phyloP scores from a whole-genome alignment of 2,888 invertebrate species.

The Monoplex corrugatus region DNA sequence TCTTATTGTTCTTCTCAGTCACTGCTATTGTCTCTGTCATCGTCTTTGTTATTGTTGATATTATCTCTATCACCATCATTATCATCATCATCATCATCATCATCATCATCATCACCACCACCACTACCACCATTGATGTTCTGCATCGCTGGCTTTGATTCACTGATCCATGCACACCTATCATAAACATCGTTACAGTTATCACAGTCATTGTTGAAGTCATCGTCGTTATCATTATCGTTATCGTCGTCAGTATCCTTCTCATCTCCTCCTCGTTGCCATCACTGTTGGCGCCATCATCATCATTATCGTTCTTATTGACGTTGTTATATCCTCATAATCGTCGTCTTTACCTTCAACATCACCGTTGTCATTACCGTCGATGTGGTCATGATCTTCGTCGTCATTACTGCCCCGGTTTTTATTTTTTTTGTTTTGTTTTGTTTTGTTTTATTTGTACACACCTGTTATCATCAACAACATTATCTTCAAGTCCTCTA shows the following conservation, averaged over 20 bases:
- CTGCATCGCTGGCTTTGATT: neutral
- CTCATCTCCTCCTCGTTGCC: neutral
- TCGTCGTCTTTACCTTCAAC: no score
- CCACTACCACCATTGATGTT: neutral
- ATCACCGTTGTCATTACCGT: no score
- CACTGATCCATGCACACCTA: neutral
- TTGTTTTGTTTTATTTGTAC: no score
- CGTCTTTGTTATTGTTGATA: neutral
- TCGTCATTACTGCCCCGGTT: no score
- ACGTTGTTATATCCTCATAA: no score
- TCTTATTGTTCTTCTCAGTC: neutral
- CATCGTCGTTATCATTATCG: neutral
- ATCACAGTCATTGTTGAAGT: neutral
- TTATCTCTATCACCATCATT: neutral
- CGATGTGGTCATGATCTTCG: no score
- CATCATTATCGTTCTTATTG: no score
- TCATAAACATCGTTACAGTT: neutral
- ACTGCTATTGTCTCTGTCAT: neutral
- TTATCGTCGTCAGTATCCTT: neutral
- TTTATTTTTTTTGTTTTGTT: no score
- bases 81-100: conserved; percentile 16
- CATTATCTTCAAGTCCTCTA: no score
- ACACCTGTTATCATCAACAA: no score
- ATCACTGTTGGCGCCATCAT: no score
- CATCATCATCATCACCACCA: neutral